Evolutionary conservation across 2,113 vertebrate species (phyloP).

Genomic region (Anseranas semipalmata): DNA sequence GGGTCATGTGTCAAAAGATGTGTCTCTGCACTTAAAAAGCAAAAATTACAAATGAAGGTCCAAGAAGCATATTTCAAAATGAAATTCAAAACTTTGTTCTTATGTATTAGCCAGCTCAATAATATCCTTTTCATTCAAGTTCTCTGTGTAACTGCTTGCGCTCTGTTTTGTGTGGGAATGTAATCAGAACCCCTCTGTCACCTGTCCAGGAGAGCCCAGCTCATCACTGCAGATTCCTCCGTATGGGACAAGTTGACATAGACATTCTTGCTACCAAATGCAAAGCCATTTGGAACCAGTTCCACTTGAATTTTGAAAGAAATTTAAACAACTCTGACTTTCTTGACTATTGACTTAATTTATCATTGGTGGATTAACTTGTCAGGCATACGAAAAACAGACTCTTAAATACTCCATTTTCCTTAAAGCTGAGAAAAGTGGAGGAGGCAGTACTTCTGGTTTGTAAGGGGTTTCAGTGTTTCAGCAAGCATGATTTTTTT

Average conservation of each 20-base stretch:
- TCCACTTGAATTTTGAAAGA: background rate
- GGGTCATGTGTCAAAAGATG: background rate
- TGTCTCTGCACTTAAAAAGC: background rate
- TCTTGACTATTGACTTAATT: background rate
- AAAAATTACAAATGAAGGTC: background rate
- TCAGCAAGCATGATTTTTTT: background rate
- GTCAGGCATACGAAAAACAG: background rate
- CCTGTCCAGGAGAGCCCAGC: background rate
- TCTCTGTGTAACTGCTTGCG: background rate
- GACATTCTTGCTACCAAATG: fast-evolving
- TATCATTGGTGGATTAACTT: background rate
- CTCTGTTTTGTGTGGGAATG: background rate
- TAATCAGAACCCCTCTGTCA: background rate
- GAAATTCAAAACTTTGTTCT: background rate
- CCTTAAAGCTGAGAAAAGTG: background rate
- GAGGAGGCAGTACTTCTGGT: background rate
- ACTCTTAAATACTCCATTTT: background rate
- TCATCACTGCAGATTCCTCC: background rate
- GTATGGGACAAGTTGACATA: background rate
- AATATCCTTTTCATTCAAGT: fast-evolving
- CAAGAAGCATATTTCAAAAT: background rate
- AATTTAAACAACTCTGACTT: background rate
- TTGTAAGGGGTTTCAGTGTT: background rate
- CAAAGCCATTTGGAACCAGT: background rate
- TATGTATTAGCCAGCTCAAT: background rate